These are phyloP conservation scores for Grammomys dolichurus DNA, from an alignment of 2,113 vertebrate genomes.

Conservation along the genomic window DNA sequence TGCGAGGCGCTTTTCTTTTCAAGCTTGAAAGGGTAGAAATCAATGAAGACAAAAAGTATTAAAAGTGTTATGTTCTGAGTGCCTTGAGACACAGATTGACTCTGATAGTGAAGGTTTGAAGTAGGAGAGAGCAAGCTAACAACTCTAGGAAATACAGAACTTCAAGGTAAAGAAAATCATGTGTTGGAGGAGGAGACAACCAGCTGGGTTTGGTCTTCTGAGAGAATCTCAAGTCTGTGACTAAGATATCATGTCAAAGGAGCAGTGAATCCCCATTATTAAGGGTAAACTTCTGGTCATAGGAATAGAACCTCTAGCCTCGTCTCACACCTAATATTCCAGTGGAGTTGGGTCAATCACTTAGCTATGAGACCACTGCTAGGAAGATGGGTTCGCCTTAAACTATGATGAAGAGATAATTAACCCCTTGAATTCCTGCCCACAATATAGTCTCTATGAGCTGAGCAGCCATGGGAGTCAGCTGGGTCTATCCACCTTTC, in stretches of 20 bases:
- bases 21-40: not conserved
- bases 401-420: not conserved
- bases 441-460: not conserved
- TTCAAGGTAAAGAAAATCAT: not conserved
- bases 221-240: not conserved
- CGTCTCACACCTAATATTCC: not conserved
- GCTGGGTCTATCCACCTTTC: not conserved
- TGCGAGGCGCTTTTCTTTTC: not conserved
- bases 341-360: too few species aligned
- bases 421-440: not conserved
- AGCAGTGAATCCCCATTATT: too few species aligned
- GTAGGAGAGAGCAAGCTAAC: not conserved
- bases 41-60: constrained; percentile 23
- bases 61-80: not conserved
- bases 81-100: not conserved
- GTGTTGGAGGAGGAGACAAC: not conserved
- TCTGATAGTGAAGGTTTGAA: not conserved
- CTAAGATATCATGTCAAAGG: not conserved
- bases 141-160: not conserved
- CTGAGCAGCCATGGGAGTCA: rapidly evolving
- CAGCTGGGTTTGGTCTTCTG: not conserved
- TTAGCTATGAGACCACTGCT: not conserved
- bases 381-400: not conserved
- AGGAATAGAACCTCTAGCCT: too few species aligned
- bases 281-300: not conserved